These are phyloP conservation scores for Nebria brevicollis DNA, from an alignment of 2,888 invertebrate species.

Conservation along the genomic window DNA sequence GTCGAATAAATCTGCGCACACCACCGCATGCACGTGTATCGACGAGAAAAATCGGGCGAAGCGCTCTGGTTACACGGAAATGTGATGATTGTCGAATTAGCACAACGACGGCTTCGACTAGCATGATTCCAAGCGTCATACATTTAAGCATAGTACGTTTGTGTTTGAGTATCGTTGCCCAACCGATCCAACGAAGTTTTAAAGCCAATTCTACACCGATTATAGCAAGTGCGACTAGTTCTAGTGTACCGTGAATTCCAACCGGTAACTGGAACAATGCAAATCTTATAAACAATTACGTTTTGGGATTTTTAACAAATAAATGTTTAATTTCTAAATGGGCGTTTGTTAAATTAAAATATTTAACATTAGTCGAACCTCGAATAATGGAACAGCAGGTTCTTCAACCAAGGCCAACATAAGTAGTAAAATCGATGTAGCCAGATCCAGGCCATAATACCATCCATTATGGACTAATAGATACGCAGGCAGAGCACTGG, in stretches of 20 bases:
- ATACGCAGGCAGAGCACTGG: slow-evolving; percentile 86
- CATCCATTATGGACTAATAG: slow-evolving; percentile 86
- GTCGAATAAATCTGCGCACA: slow-evolving; percentile 78
- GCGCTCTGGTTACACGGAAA: slow-evolving; percentile 85
- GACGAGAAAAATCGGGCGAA: slow-evolving; percentile 88
- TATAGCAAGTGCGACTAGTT: slow-evolving; percentile 78
- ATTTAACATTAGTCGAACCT: slow-evolving; percentile 60
- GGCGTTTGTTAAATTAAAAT: not conserved
- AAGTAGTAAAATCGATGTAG: slow-evolving; percentile 79
- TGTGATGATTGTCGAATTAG: slow-evolving; percentile 84
- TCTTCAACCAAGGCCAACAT: slow-evolving; percentile 82
- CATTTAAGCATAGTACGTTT: slow-evolving; percentile 88
- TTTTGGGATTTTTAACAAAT: too few relatives aligned
- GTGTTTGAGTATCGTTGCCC: slow-evolving; percentile 83
- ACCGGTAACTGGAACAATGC: slow-evolving; percentile 71
- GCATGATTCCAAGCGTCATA: slow-evolving; percentile 80
- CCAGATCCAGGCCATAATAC: slow-evolving; percentile 84
- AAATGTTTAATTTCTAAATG: too few relatives aligned
- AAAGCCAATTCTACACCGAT: slow-evolving; percentile 82
- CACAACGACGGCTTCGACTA: slow-evolving; percentile 82
- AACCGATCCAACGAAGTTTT: slow-evolving; percentile 87
- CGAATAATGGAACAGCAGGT: slow-evolving; percentile 79
- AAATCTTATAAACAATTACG: too few relatives aligned
- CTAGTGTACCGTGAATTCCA: slow-evolving; percentile 83
- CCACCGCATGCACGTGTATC: slow-evolving; percentile 87